phyloP scores from a whole-genome alignment of 2,113 vertebrate genomes.

The Phaetusa simplex region DNA sequence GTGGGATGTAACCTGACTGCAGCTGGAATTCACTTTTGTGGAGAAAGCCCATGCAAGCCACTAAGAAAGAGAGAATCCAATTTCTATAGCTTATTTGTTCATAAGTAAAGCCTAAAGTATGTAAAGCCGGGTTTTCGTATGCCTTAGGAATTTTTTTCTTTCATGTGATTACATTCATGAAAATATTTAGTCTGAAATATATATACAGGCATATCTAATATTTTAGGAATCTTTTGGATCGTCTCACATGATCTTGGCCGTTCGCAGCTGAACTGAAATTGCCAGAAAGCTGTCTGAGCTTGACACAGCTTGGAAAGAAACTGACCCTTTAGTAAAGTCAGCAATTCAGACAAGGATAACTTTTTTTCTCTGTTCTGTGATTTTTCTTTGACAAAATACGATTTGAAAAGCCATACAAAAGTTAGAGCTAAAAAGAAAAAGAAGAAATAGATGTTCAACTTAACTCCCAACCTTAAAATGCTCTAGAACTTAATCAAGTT shows the following conservation, averaged over 20 bases:
- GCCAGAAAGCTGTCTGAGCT: constrained; percentile 24
- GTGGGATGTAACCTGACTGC: background rate
- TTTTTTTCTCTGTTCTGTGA: background rate
- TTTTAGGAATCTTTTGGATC: constrained; percentile 62
- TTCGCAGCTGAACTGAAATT: background rate
- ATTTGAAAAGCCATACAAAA: background rate
- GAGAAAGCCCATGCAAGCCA: background rate
- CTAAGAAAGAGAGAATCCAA: background rate
- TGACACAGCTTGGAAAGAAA: constrained; percentile 20
- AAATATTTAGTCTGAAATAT: constrained; percentile 59
- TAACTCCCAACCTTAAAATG: background rate
- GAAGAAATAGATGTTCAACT: background rate
- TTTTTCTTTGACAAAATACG: background rate
- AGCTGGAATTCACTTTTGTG: background rate
- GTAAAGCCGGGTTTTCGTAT: background rate
- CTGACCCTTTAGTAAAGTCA: constrained; percentile 3
- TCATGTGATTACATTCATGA: background rate
- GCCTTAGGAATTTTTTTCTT: background rate
- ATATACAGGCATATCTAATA: constrained; percentile 50
- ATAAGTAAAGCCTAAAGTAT: background rate
- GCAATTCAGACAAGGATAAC: background rate
- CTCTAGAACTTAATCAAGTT: background rate
- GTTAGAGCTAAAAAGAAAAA: background rate
- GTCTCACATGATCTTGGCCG: constrained; percentile 45
- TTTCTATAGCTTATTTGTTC: background rate